A percentile compares a stretch with the other conserved stretches of the same genome.
phyloP scores from a whole-genome alignment of 2,113 vertebrate species.

The Corvus hawaiiensis region DNA sequence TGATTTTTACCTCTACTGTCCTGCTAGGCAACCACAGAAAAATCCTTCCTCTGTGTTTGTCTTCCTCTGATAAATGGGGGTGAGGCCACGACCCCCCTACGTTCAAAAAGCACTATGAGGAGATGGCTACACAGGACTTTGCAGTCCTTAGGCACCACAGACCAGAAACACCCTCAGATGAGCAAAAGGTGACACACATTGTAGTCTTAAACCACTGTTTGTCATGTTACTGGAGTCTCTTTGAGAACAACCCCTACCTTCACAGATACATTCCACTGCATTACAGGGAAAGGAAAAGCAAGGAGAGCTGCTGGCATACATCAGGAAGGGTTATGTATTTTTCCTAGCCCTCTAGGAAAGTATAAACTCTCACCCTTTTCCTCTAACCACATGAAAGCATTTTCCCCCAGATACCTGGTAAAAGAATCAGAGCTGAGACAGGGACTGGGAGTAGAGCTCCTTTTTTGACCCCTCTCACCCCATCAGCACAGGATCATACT shows the following conservation, averaged over 20 bases:
- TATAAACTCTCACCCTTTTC: neutral
- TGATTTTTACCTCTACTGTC: neutral
- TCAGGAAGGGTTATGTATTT: neutral
- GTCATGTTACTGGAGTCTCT: neutral
- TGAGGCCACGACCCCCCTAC: neutral
- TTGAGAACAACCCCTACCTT: neutral
- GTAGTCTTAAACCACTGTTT: neutral
- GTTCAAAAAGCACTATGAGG: neutral
- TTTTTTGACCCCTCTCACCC: neutral
- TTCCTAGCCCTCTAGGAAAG: neutral
- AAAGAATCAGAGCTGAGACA: neutral
- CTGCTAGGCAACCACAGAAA: neutral
- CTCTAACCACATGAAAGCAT: neutral
- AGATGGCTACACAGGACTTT: neutral
- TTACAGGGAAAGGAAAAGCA: neutral
- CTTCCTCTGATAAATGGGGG: neutral
- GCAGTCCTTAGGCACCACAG: neutral
- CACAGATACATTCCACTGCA: neutral
- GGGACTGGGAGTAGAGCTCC: neutral
- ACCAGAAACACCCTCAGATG: neutral
- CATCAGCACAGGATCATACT: neutral
- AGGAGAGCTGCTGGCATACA: neutral
- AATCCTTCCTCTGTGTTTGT: neutral
- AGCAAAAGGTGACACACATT: neutral
- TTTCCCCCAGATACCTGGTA: neutral